Evolutionary conservation across 1,140 invertebrate genomes (phyloP), one percentile per base, ranked within the genome.

Genomic region (Dendrolimus punctatus): DNA sequence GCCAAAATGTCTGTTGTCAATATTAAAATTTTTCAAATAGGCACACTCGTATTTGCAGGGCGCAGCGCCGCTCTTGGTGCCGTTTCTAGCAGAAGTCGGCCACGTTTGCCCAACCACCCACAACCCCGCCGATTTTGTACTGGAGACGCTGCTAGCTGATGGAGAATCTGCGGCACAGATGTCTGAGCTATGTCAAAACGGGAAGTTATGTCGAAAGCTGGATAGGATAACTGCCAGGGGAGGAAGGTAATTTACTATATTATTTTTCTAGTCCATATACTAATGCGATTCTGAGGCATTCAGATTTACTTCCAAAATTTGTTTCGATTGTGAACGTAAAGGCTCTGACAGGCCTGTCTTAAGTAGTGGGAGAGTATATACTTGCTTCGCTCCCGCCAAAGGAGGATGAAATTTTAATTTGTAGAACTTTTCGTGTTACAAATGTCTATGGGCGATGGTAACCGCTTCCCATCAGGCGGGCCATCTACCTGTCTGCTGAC

Each of bases 111-210:
- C 86, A 3, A 80, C 73, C 0, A 87, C 85, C 0, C 77, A 88
- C 59, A 88, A 88, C 51, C 86, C 86, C 0, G 83, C 85, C 0
- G 86, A 88, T 49, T 87, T 85, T 42, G 73, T 88, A 0, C 49
- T 88, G 40, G 86, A 88, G 53, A 84, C 79, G 0, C 62, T 88
- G 5, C 54, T 64, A 4, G 66, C 52, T 2, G 64, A 80, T 38
- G 10, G 48, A 2, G 75, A 81, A 51, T 69, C 76, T 0, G 56
- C 73, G 0, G 75, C 76, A 5, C 73, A 74, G 10, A 66, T 87
- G 62, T 77, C 84, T 1, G 78, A 81, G 42, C 62, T 82, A 5
- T 85, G 83, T 46, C 71, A 77, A 48, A 88, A 88, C 51, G 86
- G 86, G 44, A 85, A 83, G 52, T 57, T 77, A 2, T 68, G 71